Base-by-base conservation (phyloP, 2,888 invertebrate species). In the Drosophila colorata region DNA sequence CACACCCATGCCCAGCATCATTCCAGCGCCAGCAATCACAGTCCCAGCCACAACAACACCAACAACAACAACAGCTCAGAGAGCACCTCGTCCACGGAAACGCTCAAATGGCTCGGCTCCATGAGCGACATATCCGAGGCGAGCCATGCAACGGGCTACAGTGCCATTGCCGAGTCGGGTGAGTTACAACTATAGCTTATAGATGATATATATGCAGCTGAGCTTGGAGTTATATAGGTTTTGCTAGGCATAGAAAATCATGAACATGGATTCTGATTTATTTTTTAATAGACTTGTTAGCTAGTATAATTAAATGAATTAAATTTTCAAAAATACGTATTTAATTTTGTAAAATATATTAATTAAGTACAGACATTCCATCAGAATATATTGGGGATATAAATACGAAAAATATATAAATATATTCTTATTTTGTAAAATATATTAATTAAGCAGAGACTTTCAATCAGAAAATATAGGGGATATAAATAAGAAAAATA, bases 51-150 rank as follows among this genome's bases (percentile, higher is more conserved):
- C 72, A 78, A 40, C 61, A 74, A 52, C 51, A 69, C 43, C 60
- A 81, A 33, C 13, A 77, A 8, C 63, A 84, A 91, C 77, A 93
- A 92, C 66, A 92, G 92, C 69, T 91, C 92, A 14, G 92, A 92
- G 69, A 92, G 92, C 83, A 92, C 92, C 78, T 92, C 93, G 63
- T 95, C 95, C 55, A 95, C 95, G 87, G 96, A 96, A 90, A 96
- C 96, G 2, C 92, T 96, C 7, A 96, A 96, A 92, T 96, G 96
- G 96, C 94, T 96, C 87, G 95, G 95, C 43, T 95, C 95, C 5
- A 94, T 95, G 93, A 95, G 95, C 91, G 96, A 96, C 90, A 94
- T 96, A 44, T 95, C 95, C 60, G 94, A 95, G 69, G 93, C 94
- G 46, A 94, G 94, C 79, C 93, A 93, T 91, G 90, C 93, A 89